These are phyloP conservation scores for Canis aureus DNA, from an alignment of 2,113 vertebrate genomes.

Conservation along the genomic window DNA sequence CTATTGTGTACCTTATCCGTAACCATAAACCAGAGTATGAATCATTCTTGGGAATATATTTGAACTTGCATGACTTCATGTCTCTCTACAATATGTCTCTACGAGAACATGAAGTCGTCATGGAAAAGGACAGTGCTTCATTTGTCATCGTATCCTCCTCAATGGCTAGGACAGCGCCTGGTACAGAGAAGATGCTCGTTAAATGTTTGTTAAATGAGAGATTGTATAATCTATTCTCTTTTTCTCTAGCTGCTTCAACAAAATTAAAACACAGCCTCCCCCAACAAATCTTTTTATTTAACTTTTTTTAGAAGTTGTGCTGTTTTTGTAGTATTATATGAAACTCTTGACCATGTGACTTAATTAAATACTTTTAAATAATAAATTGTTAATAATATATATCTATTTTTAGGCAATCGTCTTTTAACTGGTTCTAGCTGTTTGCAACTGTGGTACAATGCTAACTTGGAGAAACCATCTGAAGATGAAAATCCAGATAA, in stretches of 20 bases:
- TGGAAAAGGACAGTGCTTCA: background rate
- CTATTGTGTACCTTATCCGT: background rate
- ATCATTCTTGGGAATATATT: background rate
- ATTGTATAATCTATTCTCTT: background rate
- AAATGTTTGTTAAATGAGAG: slow-evolving; percentile 38
- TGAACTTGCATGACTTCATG: background rate
- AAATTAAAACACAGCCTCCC: slow-evolving; percentile 18
- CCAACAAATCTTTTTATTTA: background rate
- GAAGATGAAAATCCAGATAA: slow-evolving; percentile 83
- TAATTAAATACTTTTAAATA: slow-evolving; percentile 60
- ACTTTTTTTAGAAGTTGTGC: background rate
- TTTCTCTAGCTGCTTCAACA: background rate
- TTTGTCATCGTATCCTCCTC: background rate
- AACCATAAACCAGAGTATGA: background rate
- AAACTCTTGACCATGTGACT: slow-evolving; percentile 24
- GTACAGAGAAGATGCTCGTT: background rate
- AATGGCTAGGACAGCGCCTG: background rate
- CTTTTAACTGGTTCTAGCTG: slow-evolving; percentile 94
- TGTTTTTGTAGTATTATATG: slow-evolving; percentile 44
- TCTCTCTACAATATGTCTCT: background rate
- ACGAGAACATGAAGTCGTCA: background rate
- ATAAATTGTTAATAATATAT: slow-evolving; percentile 40
- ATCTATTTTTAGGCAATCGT: slow-evolving; percentile 89
- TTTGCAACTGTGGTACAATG: slow-evolving; percentile 95
- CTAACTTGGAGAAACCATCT: slow-evolving; percentile 79